These are phyloP conservation scores for Trachelus tabidus DNA, from an alignment of 2,888 invertebrate species.

Conservation along the genomic window DNA sequence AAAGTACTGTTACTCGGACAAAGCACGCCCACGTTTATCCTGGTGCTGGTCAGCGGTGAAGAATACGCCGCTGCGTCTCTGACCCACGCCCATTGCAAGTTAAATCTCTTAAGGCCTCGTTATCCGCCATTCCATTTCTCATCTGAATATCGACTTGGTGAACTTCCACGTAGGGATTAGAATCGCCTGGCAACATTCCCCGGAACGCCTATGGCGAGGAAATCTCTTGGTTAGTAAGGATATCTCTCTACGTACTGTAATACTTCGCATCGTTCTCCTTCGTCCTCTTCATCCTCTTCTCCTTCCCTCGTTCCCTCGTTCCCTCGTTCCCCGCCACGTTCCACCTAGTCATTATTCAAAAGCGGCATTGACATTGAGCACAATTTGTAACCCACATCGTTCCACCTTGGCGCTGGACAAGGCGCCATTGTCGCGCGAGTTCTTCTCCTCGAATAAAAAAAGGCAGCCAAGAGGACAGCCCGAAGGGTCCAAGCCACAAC, in stretches of 20 bases:
- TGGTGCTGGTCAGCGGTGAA: not conserved
- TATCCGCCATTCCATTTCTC: not conserved
- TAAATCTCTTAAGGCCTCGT: not conserved
- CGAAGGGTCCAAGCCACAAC: not conserved
- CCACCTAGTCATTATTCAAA: not conserved
- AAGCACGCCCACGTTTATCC: slow-evolving; percentile 36
- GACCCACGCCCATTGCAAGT: not conserved
- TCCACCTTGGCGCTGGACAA: slow-evolving; percentile 5
- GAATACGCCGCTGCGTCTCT: not conserved
- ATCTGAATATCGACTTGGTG: not conserved
- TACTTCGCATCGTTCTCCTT: not conserved
- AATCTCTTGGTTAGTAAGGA: not conserved
- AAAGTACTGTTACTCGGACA: slow-evolving; percentile 36
- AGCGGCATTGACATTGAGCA: slow-evolving; percentile 1
- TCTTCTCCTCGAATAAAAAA: not conserved
- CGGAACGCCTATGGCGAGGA: not conserved
- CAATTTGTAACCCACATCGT: slow-evolving; percentile 4
- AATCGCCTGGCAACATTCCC: not conserved
- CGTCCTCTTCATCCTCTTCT: not conserved
- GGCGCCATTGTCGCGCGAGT: not conserved
- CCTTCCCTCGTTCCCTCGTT: not conserved
- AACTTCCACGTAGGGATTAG: not conserved
- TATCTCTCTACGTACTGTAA: not conserved
- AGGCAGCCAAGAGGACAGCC: not conserved
- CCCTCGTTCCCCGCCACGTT: not conserved